Conservation (phyloP, 2,888 invertebrate species). For the Nomada fabriciana region DNA sequence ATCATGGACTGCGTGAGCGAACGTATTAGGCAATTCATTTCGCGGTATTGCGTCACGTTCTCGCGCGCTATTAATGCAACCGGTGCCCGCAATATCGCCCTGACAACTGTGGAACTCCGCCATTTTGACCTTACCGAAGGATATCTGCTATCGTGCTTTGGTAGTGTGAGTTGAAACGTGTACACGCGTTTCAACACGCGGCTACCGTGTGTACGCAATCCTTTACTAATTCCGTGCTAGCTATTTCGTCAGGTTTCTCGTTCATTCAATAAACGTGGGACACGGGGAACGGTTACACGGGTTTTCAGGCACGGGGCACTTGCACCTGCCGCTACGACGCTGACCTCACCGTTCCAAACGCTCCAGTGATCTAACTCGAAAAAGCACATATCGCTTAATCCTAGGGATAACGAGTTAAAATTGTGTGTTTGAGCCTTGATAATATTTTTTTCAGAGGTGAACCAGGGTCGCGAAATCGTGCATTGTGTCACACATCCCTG, state of each 20-base stretch:
- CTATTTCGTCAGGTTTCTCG: slow-evolving; percentile 68
- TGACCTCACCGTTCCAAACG: slow-evolving; percentile 29
- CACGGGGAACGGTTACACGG: slow-evolving; percentile 9
- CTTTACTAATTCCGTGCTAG: slow-evolving; percentile 65
- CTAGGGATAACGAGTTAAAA: slow-evolving; percentile 16
- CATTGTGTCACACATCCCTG: slow-evolving; percentile 46
- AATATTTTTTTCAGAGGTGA: slow-evolving; percentile 4
- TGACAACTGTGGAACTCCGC: slow-evolving; percentile 74
- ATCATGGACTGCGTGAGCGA: slow-evolving; percentile 35
- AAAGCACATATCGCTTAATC: slow-evolving; percentile 5
- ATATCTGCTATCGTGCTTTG: slow-evolving; percentile 76
- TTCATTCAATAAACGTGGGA: slow-evolving; percentile 62
- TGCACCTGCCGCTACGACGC: slow-evolving; percentile 46
- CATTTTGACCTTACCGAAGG: slow-evolving; percentile 83
- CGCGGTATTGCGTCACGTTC: slow-evolving; percentile 71
- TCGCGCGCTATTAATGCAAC: slow-evolving; percentile 72
- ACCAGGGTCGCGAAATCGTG: slow-evolving; percentile 1
- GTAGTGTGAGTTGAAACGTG: slow-evolving; percentile 41
- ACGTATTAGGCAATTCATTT: slow-evolving; percentile 74
- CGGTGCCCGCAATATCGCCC: slow-evolving; percentile 70
- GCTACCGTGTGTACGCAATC: slow-evolving; percentile 50
- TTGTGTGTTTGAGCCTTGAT: background rate
- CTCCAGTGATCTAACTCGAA: slow-evolving; percentile 35
- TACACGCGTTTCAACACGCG: slow-evolving; percentile 66
- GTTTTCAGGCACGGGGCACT: slow-evolving; percentile 19